Percentiles rank a stretch among this genome's conserved stretches.
phyloP scores from a whole-genome alignment of 2,888 invertebrate species.

The Dioctria rufipes region DNA sequence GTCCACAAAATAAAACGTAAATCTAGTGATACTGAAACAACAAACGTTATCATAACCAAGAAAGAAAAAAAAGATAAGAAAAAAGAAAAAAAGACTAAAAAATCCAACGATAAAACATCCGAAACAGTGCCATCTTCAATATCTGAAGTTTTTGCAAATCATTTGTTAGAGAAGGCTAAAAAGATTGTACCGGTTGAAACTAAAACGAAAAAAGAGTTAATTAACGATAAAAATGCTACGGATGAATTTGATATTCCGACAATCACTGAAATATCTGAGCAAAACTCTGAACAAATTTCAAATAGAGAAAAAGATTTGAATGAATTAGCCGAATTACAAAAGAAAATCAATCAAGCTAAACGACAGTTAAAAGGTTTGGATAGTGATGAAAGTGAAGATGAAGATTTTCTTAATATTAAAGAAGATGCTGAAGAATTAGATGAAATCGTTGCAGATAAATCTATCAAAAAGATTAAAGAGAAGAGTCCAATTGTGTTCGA shows the following conservation, averaged over 20 bases:
- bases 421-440: constrained; percentile 74
- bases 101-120: constrained; percentile 72
- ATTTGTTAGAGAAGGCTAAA: constrained; percentile 73
- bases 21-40: constrained; percentile 65
- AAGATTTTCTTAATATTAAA: constrained; percentile 78
- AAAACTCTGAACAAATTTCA: constrained; percentile 43
- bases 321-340: constrained; percentile 75
- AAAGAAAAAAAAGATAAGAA: constrained; percentile 72
- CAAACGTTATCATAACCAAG: constrained; percentile 64
- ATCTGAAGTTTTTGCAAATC: constrained; percentile 78
- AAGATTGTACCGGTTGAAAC: constrained; percentile 66
- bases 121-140: constrained; percentile 74
- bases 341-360: constrained; percentile 76
- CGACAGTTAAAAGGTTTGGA: constrained; percentile 72
- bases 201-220: constrained; percentile 64
- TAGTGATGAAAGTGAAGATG: constrained; percentile 75
- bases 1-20: constrained; percentile 71
- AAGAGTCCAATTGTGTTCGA: constrained; percentile 69
- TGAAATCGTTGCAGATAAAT: constrained; percentile 58
- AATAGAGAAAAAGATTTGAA: constrained; percentile 70
- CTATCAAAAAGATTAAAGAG: constrained; percentile 62
- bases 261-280: constrained; percentile 69
- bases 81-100: constrained; percentile 66
- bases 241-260: constrained; percentile 73
- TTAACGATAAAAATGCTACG: constrained; percentile 68